These are phyloP conservation scores for Pissodes strobi DNA, from an alignment of 1,140 invertebrate species.

Conservation along the genomic window DNA sequence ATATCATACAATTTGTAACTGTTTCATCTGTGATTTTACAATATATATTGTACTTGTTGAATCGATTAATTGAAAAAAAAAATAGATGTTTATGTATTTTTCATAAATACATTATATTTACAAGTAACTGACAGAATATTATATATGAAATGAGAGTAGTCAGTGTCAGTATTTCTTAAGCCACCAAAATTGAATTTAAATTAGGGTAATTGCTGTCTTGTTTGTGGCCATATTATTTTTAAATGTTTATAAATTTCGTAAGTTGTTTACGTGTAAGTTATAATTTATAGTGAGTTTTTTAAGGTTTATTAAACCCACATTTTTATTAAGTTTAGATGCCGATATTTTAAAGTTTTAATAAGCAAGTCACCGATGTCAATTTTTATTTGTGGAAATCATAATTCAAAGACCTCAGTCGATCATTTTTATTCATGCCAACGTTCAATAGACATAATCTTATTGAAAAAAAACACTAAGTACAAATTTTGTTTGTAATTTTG, in stretches of 20 bases:
- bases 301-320: no score
- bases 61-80: no score
- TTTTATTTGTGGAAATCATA: no score
- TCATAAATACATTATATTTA: background rate
- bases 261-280: background rate
- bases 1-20: no score
- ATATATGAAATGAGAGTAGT: background rate
- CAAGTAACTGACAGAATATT: background rate
- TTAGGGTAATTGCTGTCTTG: background rate
- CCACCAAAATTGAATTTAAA: background rate
- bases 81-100: background rate
- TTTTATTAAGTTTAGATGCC: no score
- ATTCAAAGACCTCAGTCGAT: no score
- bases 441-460: background rate
- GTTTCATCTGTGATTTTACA: no score
- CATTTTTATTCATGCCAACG: background rate
- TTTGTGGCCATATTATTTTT: constrained; percentile 17
- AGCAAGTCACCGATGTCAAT: no score
- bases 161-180: background rate
- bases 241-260: background rate
- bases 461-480: background rate
- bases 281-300: background rate
- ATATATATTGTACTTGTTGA: no score
- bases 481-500: background rate
- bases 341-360: background rate